phyloP scores from a whole-genome alignment of 2,888 invertebrate genomes.

The Odontothrips loti region DNA sequence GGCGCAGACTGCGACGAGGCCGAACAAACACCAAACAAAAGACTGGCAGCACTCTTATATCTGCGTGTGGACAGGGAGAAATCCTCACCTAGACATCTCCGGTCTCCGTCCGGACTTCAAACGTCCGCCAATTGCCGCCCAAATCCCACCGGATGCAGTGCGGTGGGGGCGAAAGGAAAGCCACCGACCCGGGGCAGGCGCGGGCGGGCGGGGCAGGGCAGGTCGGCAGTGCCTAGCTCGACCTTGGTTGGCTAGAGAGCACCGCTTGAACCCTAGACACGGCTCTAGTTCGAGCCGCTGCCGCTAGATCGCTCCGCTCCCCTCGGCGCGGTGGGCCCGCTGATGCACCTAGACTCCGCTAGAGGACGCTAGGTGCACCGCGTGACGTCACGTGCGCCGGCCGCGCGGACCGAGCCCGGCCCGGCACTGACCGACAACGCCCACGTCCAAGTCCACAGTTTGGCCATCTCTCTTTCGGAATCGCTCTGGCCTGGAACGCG shows the following conservation, averaged over 20 bases:
- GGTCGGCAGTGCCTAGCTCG: not conserved
- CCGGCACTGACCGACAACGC: too few relatives aligned
- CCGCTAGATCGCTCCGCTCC: not conserved
- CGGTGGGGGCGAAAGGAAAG: not conserved
- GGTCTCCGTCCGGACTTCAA: too few relatives aligned
- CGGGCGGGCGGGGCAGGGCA: not conserved
- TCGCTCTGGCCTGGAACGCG: too few relatives aligned
- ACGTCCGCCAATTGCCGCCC: too few relatives aligned
- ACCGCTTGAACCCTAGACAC: not conserved
- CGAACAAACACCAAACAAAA: too few relatives aligned
- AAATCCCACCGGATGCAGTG: not conserved
- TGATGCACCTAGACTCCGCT: slow-evolving; percentile 1
- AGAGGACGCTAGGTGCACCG: slow-evolving; percentile 17
- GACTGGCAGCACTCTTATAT: too few relatives aligned
- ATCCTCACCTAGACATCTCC: too few relatives aligned
- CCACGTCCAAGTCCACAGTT: too few relatives aligned
- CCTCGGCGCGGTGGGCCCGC: not conserved
- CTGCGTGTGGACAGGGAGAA: too few relatives aligned
- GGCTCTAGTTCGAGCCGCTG: slow-evolving; percentile 10
- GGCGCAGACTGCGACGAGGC: too few relatives aligned
- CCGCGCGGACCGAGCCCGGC: too few relatives aligned
- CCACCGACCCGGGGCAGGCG: not conserved
- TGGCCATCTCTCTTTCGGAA: too few relatives aligned
- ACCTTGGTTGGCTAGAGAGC: slow-evolving; percentile 19
- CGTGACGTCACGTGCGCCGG: not conserved